Base-by-base conservation (phyloP, 2,113 vertebrate genomes). In the Poeciliopsis retropinna region DNA sequence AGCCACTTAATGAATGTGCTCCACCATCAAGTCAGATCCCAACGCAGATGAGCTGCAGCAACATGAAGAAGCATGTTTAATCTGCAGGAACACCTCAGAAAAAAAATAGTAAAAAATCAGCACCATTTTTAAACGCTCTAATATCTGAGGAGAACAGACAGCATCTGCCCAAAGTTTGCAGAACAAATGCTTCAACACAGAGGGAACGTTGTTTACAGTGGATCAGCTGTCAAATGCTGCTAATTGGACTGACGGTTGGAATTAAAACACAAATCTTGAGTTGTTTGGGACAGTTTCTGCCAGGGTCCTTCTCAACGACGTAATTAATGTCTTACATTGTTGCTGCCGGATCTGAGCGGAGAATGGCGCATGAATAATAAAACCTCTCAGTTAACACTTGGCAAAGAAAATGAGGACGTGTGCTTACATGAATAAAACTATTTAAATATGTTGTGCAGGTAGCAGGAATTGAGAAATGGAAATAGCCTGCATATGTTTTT, bases 1-100 rank as follows among this genome's bases (percentile, higher is more conserved):
- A 77, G 82, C 70, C 73, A 7, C 68, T 67, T 89, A 84, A 86
- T 86, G 79, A 86, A 80, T 28, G 73, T 3, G 63, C 0, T 41
- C 78, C 44, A 64, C 78, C 76, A 79, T 73, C 66, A 60, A 1
- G 73, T 65, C 64, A 0, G 37, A 39, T 22, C 51, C 30, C 64
- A 39, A 34, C 31, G 64, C 75, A 64, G 41, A 70, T 13, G 4
- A 14, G 22, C 57, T 22, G 37, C 22, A 47, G 15, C 44, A 47
- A 47, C 44, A 0, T 22, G 60, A 39, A 25, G 60, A 39, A 34
- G 27, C 44, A 66, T n/a, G 51, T 57, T 57, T n/a, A 9, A 47
- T 47, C 44, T 47, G 17, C 17, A 47, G 44, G 44, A 47, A 19
- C 51, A 11, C 51, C 51, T 57, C 25, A 57, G 51, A 10, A 57